These are phyloP conservation scores for Sebastes fasciatus DNA, from an alignment of 2,113 vertebrate genomes.

Conservation along the genomic window DNA sequence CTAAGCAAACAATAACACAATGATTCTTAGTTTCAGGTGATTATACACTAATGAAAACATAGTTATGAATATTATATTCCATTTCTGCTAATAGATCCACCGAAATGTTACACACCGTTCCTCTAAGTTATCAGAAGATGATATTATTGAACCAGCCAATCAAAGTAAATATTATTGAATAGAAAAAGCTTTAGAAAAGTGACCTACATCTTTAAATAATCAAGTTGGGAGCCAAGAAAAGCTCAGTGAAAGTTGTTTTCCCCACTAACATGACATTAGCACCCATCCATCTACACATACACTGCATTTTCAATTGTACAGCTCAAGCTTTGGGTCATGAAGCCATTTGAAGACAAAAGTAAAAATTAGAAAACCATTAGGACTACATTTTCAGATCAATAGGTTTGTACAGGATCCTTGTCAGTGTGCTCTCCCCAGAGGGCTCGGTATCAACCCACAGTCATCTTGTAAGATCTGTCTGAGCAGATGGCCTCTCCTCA, in stretches of 20 bases:
- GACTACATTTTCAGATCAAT: neutral
- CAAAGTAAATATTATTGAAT: no score
- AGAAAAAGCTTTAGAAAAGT: no score
- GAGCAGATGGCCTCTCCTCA: conserved; percentile 77
- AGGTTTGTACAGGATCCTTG: conserved; percentile 27
- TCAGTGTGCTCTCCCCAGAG: conserved; percentile 16
- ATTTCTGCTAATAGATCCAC: no score
- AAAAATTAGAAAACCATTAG: conserved; percentile 14
- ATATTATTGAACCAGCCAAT: no score
- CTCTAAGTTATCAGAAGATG: no score
- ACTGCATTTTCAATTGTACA: neutral
- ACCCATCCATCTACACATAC: neutral
- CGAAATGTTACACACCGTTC: no score
- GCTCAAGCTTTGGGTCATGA: neutral
- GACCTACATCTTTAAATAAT: no score
- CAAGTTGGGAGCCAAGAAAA: neutral
- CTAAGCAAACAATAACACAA: no score
- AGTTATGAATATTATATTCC: no score
- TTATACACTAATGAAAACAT: no score
- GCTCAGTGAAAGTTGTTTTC: neutral
- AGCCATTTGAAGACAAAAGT: conserved; percentile 11
- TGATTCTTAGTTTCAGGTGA: no score
- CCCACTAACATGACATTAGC: neutral
- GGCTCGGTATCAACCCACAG: conserved; percentile 44
- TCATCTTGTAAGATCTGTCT: conserved; percentile 66